Base-by-base conservation (phyloP, 2,113 vertebrate species). In the Procavia capensis region DNA sequence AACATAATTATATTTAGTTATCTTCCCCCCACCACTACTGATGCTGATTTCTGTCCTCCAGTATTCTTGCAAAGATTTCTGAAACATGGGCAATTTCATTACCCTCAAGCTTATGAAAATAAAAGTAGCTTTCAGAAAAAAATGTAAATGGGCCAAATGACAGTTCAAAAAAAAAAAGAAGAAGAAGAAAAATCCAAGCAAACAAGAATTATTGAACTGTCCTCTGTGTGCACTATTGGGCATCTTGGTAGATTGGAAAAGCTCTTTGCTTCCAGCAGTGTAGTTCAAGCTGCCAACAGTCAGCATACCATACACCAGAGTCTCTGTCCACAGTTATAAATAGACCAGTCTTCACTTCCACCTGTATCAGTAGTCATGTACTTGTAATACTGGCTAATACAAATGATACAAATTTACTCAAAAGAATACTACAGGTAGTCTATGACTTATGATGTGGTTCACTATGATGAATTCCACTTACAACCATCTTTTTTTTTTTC, bases 21-120 rank as follows among this genome's bases (percentile, higher is more conserved):
- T 75, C 14, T 93, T 85, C 90, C 36, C n/a, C 11, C 13, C 36
- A 34, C 50, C 39, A 74, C 57, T n/a, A 66, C 19, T 75, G 43
- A 91, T 17, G 36, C 66, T 84, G n/a, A 93, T 93, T 95, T 93
- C n/a, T 93, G 61, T 57, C 64, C 90, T 92, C 10, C 76, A 29
- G 25, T 74, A 64, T 92, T 87, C 31, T 87, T 96, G 14, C 29
- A 91, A 27, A 36, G 3, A 50, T 91, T 74, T 85, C 31, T 22
- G 64, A 92, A 63, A 57, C 43, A 84, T 72, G 5, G 64, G 45
- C 27, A 74, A 22, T 93, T 91, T 94, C 39, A 7, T 95, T 85
- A 76, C 74, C 36, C 27, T 91, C 47, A 80, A 84, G 29, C 41
- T 79, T 43, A 25, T n/a, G 22, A 91, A 78, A 84, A 54, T 83